phyloP scores from a whole-genome alignment of 2,888 invertebrate species.

The Philereme vetulata region DNA sequence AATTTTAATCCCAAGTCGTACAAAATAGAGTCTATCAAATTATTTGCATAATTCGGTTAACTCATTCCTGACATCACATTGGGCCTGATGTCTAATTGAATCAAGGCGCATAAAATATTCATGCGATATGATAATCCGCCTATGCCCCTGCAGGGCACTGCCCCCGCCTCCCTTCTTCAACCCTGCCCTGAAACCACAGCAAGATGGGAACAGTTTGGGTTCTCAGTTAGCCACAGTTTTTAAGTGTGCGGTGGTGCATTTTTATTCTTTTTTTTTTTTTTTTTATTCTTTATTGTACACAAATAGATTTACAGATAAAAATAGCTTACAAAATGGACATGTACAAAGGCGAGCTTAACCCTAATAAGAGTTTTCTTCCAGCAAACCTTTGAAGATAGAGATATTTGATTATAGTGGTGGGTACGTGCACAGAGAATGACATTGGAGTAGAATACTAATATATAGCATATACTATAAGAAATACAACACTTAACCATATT shows the following conservation, averaged over 20 bases:
- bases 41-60: slow-evolving; percentile 51
- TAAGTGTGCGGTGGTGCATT: neutral
- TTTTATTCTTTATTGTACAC: no score
- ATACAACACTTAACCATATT: no score
- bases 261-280: no score
- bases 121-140: slow-evolving; percentile 78
- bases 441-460: no score
- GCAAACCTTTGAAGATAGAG: no score
- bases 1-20: slow-evolving; percentile 17
- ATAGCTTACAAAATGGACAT: no score
- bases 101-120: slow-evolving; percentile 80
- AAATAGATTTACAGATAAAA: no score
- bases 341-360: no score
- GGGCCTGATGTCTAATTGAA: slow-evolving; percentile 70
- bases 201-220: slow-evolving; percentile 7
- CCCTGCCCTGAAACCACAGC: slow-evolving; percentile 11
- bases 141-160: slow-evolving; percentile 35
- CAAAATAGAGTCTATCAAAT: slow-evolving; percentile 39
- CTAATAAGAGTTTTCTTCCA: no score
- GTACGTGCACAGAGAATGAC: no score
- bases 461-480: no score
- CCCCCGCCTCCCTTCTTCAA: neutral
- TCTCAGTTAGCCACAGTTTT: neutral
- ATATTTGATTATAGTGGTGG: no score
- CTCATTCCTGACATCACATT: slow-evolving; percentile 46